Conservation (phyloP, 2,888 invertebrate species). For the Limnephilus auricula region DNA sequence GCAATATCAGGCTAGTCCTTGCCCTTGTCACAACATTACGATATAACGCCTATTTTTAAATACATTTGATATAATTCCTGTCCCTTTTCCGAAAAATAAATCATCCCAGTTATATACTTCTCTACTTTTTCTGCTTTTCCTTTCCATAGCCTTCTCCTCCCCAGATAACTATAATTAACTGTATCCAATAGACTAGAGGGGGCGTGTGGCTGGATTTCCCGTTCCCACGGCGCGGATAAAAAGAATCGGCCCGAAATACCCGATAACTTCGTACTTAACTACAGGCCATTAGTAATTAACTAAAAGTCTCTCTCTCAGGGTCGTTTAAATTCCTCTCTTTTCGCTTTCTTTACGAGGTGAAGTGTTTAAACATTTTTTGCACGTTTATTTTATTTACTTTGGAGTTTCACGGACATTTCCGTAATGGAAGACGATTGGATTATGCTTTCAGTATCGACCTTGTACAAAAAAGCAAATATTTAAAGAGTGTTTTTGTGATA, state of each 20-base stretch:
- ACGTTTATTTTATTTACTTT: not conserved
- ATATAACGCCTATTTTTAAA: no score
- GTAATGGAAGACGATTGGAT: not conserved
- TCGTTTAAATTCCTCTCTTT: conserved; percentile 22
- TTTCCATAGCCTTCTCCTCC: not conserved
- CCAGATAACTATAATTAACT: conserved; percentile 35
- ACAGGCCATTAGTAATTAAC: conserved; percentile 30
- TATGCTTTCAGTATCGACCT: not conserved
- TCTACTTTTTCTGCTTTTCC: not conserved
- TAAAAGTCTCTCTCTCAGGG: not conserved
- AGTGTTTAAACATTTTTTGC: not conserved
- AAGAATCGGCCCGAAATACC: conserved; percentile 15
- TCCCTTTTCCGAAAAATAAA: not conserved
- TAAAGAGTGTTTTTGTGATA: no score
- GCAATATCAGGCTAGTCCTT: no score
- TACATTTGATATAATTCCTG: not conserved
- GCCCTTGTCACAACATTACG: no score
- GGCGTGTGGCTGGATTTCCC: not conserved
- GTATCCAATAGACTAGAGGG: not conserved
- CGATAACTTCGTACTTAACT: conserved; percentile 22
- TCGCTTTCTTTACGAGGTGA: conserved; percentile 27
- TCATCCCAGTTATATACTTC: not conserved
- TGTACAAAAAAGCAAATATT: no score
- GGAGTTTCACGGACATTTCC: not conserved
- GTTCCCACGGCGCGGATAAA: conserved; percentile 24